phyloP scores from a whole-genome alignment of 2,113 vertebrate species.

The Ptychochromis oligacanthus region DNA sequence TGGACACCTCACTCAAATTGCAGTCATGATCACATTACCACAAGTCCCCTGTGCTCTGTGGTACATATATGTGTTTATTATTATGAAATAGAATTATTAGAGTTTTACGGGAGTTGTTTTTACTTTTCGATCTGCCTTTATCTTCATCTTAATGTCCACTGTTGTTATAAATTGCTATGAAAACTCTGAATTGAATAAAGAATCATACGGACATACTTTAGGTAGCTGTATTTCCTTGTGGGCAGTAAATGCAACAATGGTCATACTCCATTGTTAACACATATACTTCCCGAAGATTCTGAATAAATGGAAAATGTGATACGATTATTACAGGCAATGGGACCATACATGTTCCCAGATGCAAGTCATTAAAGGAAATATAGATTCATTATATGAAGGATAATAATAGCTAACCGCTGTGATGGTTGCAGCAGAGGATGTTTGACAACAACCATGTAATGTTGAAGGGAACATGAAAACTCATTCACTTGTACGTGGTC shows the following conservation, averaged over 20 bases:
- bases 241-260: not conserved
- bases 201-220: not conserved
- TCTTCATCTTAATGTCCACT: not conserved
- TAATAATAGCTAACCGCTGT: not conserved
- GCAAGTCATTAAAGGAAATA: not conserved
- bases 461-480: not conserved
- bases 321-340: not conserved
- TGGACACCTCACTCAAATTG: not conserved
- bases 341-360: not conserved
- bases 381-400: not conserved
- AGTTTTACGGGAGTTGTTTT: not conserved
- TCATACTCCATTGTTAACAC: not conserved
- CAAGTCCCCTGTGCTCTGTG: not conserved
- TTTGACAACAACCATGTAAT: not conserved
- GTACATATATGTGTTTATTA: not conserved
- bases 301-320: conserved; percentile 1
- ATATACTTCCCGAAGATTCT: not conserved
- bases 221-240: too few species aligned
- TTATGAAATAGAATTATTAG: conserved; percentile 7
- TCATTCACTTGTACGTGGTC: not conserved
- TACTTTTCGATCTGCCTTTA: not conserved
- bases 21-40: not conserved
- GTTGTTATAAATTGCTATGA: not conserved
- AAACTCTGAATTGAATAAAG: not conserved
- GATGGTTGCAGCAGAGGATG: not conserved